Evolutionary conservation across 2,888 invertebrate species (phyloP).

Genomic region (Dolomedes plantarius): DNA sequence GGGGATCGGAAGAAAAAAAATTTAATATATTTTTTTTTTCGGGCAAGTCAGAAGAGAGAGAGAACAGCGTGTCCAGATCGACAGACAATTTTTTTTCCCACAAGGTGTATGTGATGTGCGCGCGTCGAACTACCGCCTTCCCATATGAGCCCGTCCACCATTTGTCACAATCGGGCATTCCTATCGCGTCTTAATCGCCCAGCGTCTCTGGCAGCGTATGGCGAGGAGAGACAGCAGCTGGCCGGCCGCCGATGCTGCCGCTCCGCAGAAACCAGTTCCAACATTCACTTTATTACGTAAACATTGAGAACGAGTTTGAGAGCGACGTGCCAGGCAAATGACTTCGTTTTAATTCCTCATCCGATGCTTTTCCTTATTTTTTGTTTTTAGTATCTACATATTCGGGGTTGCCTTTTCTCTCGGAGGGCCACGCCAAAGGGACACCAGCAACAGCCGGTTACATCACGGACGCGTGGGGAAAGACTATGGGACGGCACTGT

Average conservation of each 20-base stretch:
- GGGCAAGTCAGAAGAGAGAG: too few species aligned
- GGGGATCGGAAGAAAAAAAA: too few species aligned
- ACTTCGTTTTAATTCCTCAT: slow-evolving; percentile 69
- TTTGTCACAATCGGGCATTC: not conserved
- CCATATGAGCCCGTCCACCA: not conserved
- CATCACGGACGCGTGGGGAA: too few species aligned
- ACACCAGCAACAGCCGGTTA: too few species aligned
- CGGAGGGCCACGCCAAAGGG: too few species aligned
- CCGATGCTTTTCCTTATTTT: slow-evolving; percentile 37
- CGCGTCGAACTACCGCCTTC: not conserved
- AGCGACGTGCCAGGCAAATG: slow-evolving; percentile 68
- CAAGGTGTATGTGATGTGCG: too few species aligned
- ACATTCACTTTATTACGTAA: slow-evolving; percentile 71
- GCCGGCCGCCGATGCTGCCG: not conserved
- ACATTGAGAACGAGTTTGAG: slow-evolving; percentile 71
- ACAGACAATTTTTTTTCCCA: too few species aligned
- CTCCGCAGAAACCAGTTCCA: slow-evolving; percentile 54
- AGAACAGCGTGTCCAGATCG: too few species aligned
- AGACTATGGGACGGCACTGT: too few species aligned
- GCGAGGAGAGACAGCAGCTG: not conserved
- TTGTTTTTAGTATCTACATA: slow-evolving; percentile 1
- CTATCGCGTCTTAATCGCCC: not conserved
- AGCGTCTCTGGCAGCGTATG: not conserved
- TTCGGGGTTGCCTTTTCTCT: not conserved
- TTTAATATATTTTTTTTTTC: too few species aligned